Evolutionary conservation across 2,888 invertebrate genomes (phyloP), one percentile per base, ranked within the genome.

Genomic region (Andricus quercusramuli): DNA sequence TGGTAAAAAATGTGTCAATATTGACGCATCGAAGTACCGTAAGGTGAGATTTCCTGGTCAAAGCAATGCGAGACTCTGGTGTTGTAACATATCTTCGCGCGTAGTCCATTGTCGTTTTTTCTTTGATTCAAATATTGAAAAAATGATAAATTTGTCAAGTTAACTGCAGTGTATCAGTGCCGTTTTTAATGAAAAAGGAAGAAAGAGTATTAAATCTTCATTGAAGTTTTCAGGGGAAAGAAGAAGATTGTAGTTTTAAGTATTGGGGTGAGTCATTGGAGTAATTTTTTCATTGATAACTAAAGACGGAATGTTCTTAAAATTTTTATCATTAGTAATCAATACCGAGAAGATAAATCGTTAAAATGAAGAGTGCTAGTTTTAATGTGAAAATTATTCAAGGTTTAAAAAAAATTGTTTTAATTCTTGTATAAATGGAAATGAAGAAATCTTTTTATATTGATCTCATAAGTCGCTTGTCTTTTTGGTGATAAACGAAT

Each of bases 1-100:
- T 90, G 87, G 86, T 85, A 87, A 90, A 88, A 88, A 88, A 90
- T 84, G 83, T 87, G 90, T 89, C 89, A 91, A 91, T 90, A 91
- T 91, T 91, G 89, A 89, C 90, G 81, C 83, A 83, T 79, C 78
- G 82, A 87, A 85, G 88, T 90, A 88, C 88, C 88, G 90, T 89
- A 89, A 90, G 87, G 83, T 86, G 87, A 90, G 88, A 87, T 90
- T 90, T 89, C 89, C 85, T 83, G 86, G 84, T 84, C 85, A 81
- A 80, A 80, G 80, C 77, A 56, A 77, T 67, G 59, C 6, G 56
- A 78, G 67, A 59, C 78, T 68, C 22, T 37, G 37, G 68, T 56
- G 68, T 68, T 67, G 56, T 44, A 74, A 51, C 51, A 51, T 74
- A 13, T 29, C 66, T 68, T 44, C 29, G 13, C 22, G 59, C 59